Base-by-base conservation (phyloP, 2,888 invertebrate genomes). In the Spilarctia lutea region DNA sequence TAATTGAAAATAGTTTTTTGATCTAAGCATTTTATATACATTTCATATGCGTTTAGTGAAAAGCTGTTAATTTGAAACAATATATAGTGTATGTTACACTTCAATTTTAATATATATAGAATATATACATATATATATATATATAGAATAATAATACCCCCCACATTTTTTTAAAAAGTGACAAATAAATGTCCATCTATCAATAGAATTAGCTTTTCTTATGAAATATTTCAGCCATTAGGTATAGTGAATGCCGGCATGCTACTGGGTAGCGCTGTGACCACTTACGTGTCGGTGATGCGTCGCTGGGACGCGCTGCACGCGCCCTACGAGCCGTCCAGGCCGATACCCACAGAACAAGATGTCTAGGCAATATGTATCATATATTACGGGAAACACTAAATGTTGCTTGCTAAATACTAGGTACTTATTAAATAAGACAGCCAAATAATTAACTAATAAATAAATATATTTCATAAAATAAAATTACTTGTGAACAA, bases 201-300 rank as follows among this genome's bases (percentile, higher is more conserved):
- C n/a, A n/a, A n/a, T 39, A 4, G 1, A 45, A 45, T 65, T 16
- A 69, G 35, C n/a, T 52, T 27, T 42, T 63, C 7, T 11, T 1
- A n/a, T 56, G 42, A 42, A 27, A 73, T 33, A 42, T 75, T 71
- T 52, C 86, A 92, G 93, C 87, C 88, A 0, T 76, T 92, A 27
- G 87, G 86, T 8, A 68, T 90, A 30, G 27, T 80, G 67, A 86
- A 77, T 52, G 89, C 91, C 1, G 83, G 74, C 13, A 68, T 89
- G 85, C 81, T 88, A 81, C 81, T 84, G n/a, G 85, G 82, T 63
- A 89, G 91, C 81, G 89, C 89, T 0, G 87, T 83, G 72, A 33
- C 81, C 35, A 88, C 90, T 42, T 91, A 91, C 80, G 74, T 77
- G 72, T 77, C 86, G 0, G 92, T 90, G 73, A 86, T 87, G 86